A percentile compares a stretch with the other conserved stretches of the same genome.
These are phyloP conservation scores for Drosophila pandora DNA, from an alignment of 1,140 invertebrate species.

Conservation along the genomic window DNA sequence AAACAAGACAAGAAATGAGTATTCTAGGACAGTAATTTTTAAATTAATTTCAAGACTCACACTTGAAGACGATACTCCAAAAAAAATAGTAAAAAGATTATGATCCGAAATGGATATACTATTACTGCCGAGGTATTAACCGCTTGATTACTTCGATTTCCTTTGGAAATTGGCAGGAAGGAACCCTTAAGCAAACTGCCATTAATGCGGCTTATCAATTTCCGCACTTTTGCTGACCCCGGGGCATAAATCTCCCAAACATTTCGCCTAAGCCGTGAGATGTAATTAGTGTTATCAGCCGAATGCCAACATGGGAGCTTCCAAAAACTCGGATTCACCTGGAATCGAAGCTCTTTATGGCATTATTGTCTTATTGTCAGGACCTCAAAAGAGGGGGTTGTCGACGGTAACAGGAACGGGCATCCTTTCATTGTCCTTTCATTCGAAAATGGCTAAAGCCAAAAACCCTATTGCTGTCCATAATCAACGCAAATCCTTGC, in stretches of 20 bases:
- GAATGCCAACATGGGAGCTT: conserved; percentile 26
- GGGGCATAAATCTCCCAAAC: conserved; percentile 44
- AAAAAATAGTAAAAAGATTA: not conserved
- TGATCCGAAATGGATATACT: conserved; percentile 5
- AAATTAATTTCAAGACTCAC: not conserved
- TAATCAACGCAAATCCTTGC: conserved; percentile 80
- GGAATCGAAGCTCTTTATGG: conserved; percentile 69
- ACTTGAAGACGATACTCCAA: not conserved
- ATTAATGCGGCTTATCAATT: conserved; percentile 48
- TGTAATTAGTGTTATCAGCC: conserved; percentile 69
- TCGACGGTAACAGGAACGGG: not conserved
- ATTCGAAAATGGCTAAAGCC: conserved; percentile 75
- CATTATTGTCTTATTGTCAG: conserved; percentile 72
- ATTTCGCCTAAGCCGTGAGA: conserved; percentile 40
- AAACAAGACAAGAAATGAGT: not conserved
- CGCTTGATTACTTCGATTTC: conserved; percentile 29
- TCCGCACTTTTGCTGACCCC: conserved; percentile 38
- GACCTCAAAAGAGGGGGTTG: conserved; percentile 7
- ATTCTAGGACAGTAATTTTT: not conserved
- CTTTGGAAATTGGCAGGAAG: conserved; percentile 32
- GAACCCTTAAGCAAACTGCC: conserved; percentile 46
- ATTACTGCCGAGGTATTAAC: conserved; percentile 10
- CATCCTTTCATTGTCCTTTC: conserved; percentile 77
- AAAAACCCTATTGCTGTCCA: conserved; percentile 78
- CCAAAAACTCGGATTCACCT: conserved; percentile 37